These are phyloP conservation scores for Meta bourneti DNA, from an alignment of 2,888 invertebrate species.

Conservation along the genomic window DNA sequence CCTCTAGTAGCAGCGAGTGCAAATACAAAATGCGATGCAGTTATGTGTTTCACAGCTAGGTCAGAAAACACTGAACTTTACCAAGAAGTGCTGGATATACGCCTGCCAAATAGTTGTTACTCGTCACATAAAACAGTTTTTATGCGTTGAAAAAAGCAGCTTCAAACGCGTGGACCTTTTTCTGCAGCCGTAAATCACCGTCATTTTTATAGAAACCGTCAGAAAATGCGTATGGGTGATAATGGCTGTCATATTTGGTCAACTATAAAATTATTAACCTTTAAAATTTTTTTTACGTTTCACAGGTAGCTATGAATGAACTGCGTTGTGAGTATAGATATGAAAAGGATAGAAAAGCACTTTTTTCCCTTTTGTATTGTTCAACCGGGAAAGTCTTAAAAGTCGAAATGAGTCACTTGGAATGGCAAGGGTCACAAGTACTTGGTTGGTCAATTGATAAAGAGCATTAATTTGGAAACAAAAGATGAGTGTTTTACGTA, in stretches of 20 bases:
- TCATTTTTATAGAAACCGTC: not conserved
- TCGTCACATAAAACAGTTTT: conserved; percentile 21
- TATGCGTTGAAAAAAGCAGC: not conserved
- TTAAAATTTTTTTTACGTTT: too few relatives aligned
- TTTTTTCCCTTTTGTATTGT: not conserved
- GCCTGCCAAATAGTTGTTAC: conserved; percentile 2
- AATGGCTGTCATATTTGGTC: conserved; percentile 7
- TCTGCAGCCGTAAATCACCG: conserved; percentile 14
- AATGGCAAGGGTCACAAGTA: not conserved
- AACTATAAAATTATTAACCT: not conserved
- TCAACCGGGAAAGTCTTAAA: not conserved
- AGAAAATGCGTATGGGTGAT: not conserved
- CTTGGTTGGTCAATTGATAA: not conserved
- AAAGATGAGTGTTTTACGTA: not conserved
- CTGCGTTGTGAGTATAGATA: not conserved
- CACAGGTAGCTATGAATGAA: not conserved
- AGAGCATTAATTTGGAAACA: not conserved
- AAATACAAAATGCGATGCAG: too few relatives aligned
- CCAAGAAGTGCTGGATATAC: not conserved
- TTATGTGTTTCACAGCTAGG: too few relatives aligned
- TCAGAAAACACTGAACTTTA: conserved; percentile 15
- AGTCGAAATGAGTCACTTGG: not conserved
- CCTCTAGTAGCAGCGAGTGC: too few relatives aligned
- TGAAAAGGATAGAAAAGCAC: not conserved
- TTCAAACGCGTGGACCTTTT: conserved; percentile 4